These are phyloP conservation scores for Lysandra bellargus DNA, from an alignment of 2,888 invertebrate genomes.

Conservation along the genomic window DNA sequence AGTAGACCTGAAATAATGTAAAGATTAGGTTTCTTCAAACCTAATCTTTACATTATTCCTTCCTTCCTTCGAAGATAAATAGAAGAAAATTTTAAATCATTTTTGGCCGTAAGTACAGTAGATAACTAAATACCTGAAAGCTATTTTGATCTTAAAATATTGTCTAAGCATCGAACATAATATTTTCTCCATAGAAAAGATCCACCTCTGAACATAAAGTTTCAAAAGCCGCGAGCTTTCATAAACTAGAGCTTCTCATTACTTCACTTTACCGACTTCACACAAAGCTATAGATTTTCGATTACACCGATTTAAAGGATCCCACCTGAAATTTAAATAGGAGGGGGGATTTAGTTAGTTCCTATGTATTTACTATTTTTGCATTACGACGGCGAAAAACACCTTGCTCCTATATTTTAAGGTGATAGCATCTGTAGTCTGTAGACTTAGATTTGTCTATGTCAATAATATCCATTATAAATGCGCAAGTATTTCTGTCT, in stretches of 20 bases:
- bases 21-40: no score
- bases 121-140: background rate
- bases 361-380: slow-evolving; percentile 33
- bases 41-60: no score
- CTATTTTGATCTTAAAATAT: background rate
- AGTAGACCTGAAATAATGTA: no score
- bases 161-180: background rate
- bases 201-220: background rate
- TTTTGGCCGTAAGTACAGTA: background rate
- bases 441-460: no score
- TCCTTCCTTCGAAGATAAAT: no score
- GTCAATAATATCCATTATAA: no score
- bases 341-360: slow-evolving; percentile 39
- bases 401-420: slow-evolving; percentile 27
- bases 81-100: no score
- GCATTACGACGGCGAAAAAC: slow-evolving; percentile 37
- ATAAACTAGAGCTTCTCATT: background rate
- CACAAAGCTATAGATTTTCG: slow-evolving; percentile 42
- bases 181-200: background rate
- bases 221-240: background rate
- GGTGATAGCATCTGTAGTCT: no score
- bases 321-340: slow-evolving; percentile 41
- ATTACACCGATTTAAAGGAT: slow-evolving; percentile 42
- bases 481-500: no score
- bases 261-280: slow-evolving; percentile 48